Percentiles rank a stretch among this genome's conserved stretches.
phyloP scores from a whole-genome alignment of 2,113 vertebrate genomes.

The Plectropomus leopardus region DNA sequence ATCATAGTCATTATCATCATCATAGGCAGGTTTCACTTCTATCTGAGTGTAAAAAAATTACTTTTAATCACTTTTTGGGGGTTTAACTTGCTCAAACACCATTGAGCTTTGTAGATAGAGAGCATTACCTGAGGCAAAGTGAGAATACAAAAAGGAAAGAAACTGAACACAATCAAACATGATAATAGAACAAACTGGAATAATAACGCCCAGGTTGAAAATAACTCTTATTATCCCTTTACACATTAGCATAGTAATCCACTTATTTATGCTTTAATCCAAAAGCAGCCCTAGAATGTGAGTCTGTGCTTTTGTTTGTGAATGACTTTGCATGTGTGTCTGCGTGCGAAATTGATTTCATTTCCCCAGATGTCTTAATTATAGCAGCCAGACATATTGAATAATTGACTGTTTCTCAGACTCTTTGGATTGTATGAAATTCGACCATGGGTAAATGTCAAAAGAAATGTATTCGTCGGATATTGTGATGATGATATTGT shows the following conservation, averaged over 20 bases:
- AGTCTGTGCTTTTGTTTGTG: neutral
- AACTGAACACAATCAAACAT: slow-evolving; percentile 6
- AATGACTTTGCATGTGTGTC: neutral
- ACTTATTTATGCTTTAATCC: slow-evolving; percentile 19
- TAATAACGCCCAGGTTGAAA: slow-evolving; percentile 22
- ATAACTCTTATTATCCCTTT: slow-evolving; percentile 50
- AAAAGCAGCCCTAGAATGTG: slow-evolving; percentile 12
- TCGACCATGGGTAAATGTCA: neutral
- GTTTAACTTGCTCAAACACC: neutral
- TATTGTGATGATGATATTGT: neutral
- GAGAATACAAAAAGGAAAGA: slow-evolving; percentile 23
- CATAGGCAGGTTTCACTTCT: neutral
- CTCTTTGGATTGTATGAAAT: slow-evolving; percentile 2
- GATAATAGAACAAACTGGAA: slow-evolving; percentile 43
- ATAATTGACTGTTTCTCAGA: slow-evolving; percentile 11
- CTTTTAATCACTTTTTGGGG: neutral
- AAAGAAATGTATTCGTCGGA: neutral
- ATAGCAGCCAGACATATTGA: slow-evolving; percentile 13
- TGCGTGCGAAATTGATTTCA: neutral
- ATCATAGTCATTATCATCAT: neutral
- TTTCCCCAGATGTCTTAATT: slow-evolving; percentile 18
- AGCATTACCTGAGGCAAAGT: neutral
- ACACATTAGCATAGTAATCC: slow-evolving; percentile 37
- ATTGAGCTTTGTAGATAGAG: neutral
- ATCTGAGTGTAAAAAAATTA: neutral